Evolutionary conservation across 2,113 vertebrate species (phyloP).

Genomic region (Dipodomys spectabilis): DNA sequence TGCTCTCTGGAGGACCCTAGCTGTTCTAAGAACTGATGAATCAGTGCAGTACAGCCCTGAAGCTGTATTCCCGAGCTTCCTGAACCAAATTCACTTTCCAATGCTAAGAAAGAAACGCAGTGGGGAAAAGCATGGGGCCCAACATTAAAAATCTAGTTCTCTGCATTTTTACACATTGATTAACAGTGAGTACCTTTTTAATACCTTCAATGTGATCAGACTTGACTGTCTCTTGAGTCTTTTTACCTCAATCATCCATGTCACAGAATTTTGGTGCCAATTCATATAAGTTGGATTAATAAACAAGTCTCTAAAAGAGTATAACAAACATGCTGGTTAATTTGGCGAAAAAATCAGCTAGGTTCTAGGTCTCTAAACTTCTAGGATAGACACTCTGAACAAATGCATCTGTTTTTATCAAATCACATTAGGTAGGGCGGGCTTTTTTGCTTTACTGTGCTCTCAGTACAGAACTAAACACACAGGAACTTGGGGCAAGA

Average conservation of each 20-base stretch:
- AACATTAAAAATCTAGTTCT: not conserved
- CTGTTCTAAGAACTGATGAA: constrained; percentile 42
- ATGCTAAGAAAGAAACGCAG: not conserved
- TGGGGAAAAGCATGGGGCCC: not conserved
- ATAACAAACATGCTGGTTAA: not conserved
- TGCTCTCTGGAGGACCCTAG: constrained; percentile 30
- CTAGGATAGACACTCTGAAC: not conserved
- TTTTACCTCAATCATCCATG: not conserved
- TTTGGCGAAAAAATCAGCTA: not conserved
- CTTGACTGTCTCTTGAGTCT: not conserved
- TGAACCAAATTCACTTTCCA: not conserved
- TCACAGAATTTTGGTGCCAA: not conserved
- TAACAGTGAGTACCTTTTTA: not conserved
- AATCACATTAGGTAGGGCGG: not conserved
- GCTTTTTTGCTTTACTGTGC: not conserved
- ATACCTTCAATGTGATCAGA: not conserved
- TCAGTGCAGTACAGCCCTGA: constrained; percentile 18
- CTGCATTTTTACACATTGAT: not conserved
- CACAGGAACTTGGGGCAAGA: not conserved
- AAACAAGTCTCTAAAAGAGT: not conserved
- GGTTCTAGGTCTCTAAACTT: not conserved
- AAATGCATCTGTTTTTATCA: not conserved
- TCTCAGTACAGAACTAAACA: not conserved
- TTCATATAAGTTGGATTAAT: too few relatives aligned
- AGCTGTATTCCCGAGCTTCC: not conserved